phyloP scores from a whole-genome alignment of 2,888 invertebrate genomes.

The Stenichneumon culpator region DNA sequence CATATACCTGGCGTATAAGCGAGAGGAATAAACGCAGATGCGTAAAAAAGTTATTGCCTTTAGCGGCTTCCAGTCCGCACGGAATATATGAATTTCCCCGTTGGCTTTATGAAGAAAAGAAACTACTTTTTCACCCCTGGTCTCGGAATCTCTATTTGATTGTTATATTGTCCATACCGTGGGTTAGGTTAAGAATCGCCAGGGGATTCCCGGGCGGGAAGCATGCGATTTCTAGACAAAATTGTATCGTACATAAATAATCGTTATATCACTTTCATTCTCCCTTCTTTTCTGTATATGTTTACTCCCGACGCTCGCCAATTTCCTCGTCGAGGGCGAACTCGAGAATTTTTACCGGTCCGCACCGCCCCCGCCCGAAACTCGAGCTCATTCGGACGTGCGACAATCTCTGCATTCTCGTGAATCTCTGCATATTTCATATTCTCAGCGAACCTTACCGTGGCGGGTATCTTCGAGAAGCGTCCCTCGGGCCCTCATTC shows the following conservation, averaged over 20 bases:
- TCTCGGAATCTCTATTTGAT: slow-evolving; percentile 10
- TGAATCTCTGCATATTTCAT: slow-evolving; percentile 68
- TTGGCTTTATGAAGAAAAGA: background rate
- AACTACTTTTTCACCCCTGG: background rate
- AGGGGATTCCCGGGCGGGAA: slow-evolving; percentile 18
- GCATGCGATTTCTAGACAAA: slow-evolving; percentile 28
- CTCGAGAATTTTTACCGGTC: slow-evolving; percentile 16
- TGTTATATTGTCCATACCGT: slow-evolving; percentile 11
- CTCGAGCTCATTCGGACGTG: slow-evolving; percentile 14
- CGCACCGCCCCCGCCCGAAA: background rate
- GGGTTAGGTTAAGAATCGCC: background rate
- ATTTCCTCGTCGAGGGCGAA: slow-evolving; percentile 37
- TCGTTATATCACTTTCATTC: slow-evolving; percentile 40
- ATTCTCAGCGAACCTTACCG: slow-evolving; percentile 49
- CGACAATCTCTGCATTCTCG: slow-evolving; percentile 55
- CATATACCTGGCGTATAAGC: slow-evolving; percentile 34
- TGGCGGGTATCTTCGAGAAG: slow-evolving; percentile 29
- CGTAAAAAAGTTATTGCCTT: slow-evolving; percentile 17
- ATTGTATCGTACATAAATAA: slow-evolving; percentile 64
- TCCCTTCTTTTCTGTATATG: background rate
- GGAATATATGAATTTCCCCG: background rate
- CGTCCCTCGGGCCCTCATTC: slow-evolving; percentile 61
- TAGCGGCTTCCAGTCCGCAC: background rate
- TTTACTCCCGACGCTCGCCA: background rate
- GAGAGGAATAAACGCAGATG: slow-evolving; percentile 13